phyloP scores from a whole-genome alignment of 2,113 vertebrate genomes.

The Gorsachius goisagi region DNA sequence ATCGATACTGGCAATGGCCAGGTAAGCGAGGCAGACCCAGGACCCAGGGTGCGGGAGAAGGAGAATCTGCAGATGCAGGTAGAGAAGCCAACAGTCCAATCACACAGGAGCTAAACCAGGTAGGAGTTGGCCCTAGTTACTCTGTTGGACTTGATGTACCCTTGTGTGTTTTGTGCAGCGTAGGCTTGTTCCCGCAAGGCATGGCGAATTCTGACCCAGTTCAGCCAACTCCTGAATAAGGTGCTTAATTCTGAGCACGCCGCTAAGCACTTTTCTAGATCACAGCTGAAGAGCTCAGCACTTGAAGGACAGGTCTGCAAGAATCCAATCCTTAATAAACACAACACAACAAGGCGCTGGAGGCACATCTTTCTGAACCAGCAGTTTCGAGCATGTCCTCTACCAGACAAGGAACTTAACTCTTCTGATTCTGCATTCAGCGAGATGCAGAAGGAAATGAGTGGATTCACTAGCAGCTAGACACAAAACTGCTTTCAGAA shows the following conservation, averaged over 20 bases:
- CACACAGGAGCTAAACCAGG: neutral
- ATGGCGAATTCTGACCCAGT: neutral
- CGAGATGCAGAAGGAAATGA: neutral
- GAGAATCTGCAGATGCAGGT: fast-evolving
- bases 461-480: neutral
- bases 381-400: neutral
- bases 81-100: neutral
- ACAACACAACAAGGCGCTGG: neutral
- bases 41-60: neutral
- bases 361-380: neutral
- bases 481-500: neutral
- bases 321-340: neutral
- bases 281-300: neutral
- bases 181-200: neutral
- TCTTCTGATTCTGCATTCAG: neutral
- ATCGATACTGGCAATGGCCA: fast-evolving
- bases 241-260: neutral
- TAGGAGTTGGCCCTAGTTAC: fast-evolving
- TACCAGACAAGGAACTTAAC: neutral
- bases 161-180: fast-evolving
- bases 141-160: neutral
- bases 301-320: neutral
- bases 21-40: neutral
- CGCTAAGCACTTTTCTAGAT: neutral
- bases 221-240: neutral